Conservation (phyloP, 1,140 invertebrate genomes). For the Drosophila ohnishii region DNA sequence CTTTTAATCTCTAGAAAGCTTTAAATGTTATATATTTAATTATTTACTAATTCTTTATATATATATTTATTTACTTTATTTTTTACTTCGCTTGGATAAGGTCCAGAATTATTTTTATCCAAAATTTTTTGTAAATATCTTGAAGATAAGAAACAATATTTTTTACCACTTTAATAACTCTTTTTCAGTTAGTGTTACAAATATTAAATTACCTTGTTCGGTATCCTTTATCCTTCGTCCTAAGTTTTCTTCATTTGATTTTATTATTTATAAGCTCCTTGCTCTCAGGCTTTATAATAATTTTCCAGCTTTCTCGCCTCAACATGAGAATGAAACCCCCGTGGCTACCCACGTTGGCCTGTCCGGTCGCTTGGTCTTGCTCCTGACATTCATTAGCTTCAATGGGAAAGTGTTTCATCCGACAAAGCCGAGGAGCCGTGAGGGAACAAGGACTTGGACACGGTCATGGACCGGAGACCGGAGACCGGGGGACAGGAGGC, state of each 20-base stretch:
- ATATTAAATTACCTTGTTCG: neutral
- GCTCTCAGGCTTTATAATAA: neutral
- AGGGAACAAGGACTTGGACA: conserved; percentile 13
- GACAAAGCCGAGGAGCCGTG: conserved; percentile 26
- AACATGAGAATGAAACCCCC: conserved; percentile 1
- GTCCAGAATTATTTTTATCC: neutral
- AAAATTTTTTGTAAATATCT: no score
- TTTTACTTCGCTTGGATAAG: neutral
- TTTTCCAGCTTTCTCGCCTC: neutral
- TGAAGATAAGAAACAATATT: no score
- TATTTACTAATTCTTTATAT: neutral
- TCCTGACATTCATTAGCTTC: conserved; percentile 61
- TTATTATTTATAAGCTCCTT: neutral
- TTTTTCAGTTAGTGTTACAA: neutral
- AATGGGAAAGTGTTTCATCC: conserved; percentile 58
- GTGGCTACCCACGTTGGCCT: conserved; percentile 28
- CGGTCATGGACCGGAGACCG: neutral
- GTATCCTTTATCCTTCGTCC: neutral
- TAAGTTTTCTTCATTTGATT: neutral
- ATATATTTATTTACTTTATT: neutral
- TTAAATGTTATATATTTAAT: neutral
- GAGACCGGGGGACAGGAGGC: conserved; percentile 21
- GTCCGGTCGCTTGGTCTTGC: conserved; percentile 33
- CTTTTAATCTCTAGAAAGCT: no score
- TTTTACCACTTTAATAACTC: no score